Base-by-base conservation (phyloP, 2,888 invertebrate species). In the Lithodes maja region DNA sequence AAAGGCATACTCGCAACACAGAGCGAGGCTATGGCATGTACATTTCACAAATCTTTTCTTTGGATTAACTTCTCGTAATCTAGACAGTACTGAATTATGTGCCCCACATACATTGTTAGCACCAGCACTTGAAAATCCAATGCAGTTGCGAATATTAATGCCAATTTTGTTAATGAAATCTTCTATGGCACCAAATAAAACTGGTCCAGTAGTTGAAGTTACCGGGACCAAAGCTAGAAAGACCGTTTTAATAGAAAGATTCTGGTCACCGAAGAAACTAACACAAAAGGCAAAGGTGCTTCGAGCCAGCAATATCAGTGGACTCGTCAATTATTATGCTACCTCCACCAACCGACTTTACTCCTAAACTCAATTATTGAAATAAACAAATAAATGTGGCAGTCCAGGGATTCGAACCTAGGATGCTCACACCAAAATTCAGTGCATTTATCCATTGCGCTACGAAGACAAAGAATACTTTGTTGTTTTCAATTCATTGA, bases 401-500 rank as follows among this genome's bases (percentile, higher is more conserved):
- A n/a, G n/a, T n/a, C n/a, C n/a, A n/a, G n/a, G n/a, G n/a, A n/a
- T n/a, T n/a, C n/a, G n/a, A n/a, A n/a, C n/a, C n/a, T n/a, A n/a
- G n/a, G n/a, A n/a, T n/a, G n/a, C n/a, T n/a, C n/a, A n/a, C n/a
- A n/a, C n/a, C n/a, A n/a, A n/a, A n/a, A n/a, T n/a, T n/a, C n/a
- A n/a, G n/a, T n/a, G n/a, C n/a, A n/a, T n/a, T n/a, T n/a, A n/a
- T n/a, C n/a, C n/a, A n/a, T n/a, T n/a, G n/a, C n/a, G n/a, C n/a
- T n/a, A n/a, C n/a, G n/a, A n/a, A n/a, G n/a, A 33, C 50, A 84
- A 84, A 71, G 83, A 88, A 71, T 88, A 84, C 69, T 84, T 88
- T 1, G 75, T 82, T 71, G 49, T 61, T 78, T 84, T 83, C 80
- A 83, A 33, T 33, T 33, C 33, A 50, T 53, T 78, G 52, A 84